These are phyloP conservation scores for Tipula vernalis DNA, from an alignment of 2,888 invertebrate genomes.

Conservation along the genomic window DNA sequence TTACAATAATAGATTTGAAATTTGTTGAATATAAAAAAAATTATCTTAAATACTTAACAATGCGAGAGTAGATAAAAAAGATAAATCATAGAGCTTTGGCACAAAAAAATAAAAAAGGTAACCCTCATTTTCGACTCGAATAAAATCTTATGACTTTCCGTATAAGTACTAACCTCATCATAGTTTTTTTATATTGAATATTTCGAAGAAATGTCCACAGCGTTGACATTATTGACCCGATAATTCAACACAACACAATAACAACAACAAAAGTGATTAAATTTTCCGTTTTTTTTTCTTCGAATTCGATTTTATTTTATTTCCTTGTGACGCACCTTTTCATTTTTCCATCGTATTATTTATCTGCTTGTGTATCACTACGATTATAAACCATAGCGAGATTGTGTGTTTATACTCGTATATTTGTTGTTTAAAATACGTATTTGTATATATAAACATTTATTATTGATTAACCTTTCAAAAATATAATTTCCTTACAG, in stretches of 20 bases:
- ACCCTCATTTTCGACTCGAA: neutral
- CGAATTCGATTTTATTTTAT: neutral
- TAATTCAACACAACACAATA: neutral
- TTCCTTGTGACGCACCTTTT: neutral
- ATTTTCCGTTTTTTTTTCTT: neutral
- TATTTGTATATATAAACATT: neutral
- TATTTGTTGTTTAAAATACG: neutral
- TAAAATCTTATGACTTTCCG: constrained; percentile 4
- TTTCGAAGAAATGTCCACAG: neutral
- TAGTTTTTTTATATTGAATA: neutral
- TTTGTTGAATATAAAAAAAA: neutral
- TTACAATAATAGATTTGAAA: neutral
- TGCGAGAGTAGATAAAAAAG: neutral
- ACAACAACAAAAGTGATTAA: neutral
- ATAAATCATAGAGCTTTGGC: neutral
- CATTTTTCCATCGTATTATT: neutral
- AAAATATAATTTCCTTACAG: neutral
- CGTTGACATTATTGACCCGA: neutral
- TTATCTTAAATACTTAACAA: neutral
- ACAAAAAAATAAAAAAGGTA: neutral
- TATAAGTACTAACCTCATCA: neutral
- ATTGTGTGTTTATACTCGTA: neutral
- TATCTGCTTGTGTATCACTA: neutral
- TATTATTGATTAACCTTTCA: neutral
- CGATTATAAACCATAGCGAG: neutral